Evolutionary conservation across 2,113 vertebrate species (phyloP), one percentile per base, ranked within the genome.

Genomic region (Dinomys branickii): DNA sequence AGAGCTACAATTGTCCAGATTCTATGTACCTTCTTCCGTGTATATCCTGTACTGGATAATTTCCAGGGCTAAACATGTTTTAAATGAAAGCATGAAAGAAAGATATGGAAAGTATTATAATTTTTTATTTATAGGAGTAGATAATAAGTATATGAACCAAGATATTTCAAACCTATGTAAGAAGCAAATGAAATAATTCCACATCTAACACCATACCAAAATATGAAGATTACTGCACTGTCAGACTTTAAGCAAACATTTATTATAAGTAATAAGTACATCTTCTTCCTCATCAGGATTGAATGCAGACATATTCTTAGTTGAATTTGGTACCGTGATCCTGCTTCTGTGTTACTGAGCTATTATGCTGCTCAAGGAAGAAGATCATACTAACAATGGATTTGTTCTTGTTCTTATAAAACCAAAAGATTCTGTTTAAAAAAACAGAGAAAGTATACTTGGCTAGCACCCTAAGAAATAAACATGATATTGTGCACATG

Each of bases 311-410:
- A 59, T 10, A 17, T 84, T 7, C 35, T 89, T 14, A 10, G 77
- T 47, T 90, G 30, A 11, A 38, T 47, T 20, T 47, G 38, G 50
- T 19, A 16, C 26, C 17, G 9, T 4, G 9, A 44, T 30, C 59
- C 22, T 20, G 52, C 19, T 2, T 61, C 38, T 1, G 24, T 54
- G 22, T 20, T 54, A 17, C 41, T 1, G 22, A 87, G 63, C 77
- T 41, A 8, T 4, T 14, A 2, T 0, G 2, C 56, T 12, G 7
- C 0, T 8, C 26, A 1, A n/a, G 9, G 30, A 9, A 33, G 28
- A 19, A 7, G 11, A 19, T 7, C 0, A 4, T 11, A 2, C 4
- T 2, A 1, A 52, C 2, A 17, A 2, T 3, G 13, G 12, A 26
- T 44, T 59, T n/a, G 33, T 63, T 58, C 59, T 63, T 58, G 28